Evolutionary conservation across 2,113 vertebrate genomes (phyloP).

Genomic region (Misgurnus anguillicaudatus): DNA sequence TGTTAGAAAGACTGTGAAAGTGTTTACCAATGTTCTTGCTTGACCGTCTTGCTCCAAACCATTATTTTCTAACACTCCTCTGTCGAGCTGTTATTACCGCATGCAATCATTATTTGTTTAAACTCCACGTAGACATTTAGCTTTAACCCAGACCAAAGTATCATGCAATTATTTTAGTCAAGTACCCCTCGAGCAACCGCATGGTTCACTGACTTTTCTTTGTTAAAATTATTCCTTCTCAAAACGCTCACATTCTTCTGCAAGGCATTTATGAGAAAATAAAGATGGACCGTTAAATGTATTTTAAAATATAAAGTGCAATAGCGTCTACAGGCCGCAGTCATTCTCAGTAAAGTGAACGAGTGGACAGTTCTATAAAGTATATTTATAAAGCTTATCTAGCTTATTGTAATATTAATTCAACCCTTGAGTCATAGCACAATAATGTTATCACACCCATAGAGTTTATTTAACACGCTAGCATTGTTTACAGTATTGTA

Average conservation of each 20-base stretch:
- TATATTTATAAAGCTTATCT: neutral
- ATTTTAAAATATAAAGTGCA: conserved; percentile 4
- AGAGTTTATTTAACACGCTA: conserved; percentile 22
- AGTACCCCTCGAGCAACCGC: too few species aligned
- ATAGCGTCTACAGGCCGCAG: neutral
- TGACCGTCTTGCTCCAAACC: neutral
- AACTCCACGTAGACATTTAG: too few species aligned
- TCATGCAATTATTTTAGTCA: too few species aligned
- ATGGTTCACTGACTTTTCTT: too few species aligned
- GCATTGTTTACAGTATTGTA: conserved; percentile 25
- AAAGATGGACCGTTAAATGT: neutral
- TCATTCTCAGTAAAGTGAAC: conserved; percentile 12
- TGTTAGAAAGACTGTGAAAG: neutral
- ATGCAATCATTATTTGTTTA: neutral
- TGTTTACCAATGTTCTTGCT: neutral
- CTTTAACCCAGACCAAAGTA: too few species aligned
- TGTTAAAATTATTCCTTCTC: too few species aligned
- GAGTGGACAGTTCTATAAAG: conserved; percentile 8
- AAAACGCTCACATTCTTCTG: too few species aligned
- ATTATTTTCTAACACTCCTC: neutral
- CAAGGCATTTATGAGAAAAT: neutral
- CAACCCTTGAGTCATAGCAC: neutral
- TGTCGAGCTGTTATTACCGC: neutral
- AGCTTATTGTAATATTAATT: neutral
- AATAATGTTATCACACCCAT: neutral